Evolutionary conservation across 2,888 invertebrate genomes (phyloP).

Genomic region (Leptopilina syphax): DNA sequence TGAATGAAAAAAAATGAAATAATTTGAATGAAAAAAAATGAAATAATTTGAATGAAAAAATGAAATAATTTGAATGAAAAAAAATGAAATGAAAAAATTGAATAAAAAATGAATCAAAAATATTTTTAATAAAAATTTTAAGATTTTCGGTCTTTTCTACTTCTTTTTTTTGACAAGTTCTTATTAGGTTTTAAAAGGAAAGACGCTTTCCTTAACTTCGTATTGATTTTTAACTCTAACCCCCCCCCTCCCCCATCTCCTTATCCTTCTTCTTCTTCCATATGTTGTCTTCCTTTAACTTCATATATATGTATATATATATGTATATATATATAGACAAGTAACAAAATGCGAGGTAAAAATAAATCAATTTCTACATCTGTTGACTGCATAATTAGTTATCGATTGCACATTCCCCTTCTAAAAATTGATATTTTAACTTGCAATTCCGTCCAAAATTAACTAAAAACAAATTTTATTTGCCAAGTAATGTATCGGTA

Average conservation of each 20-base stretch:
- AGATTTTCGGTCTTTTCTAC: background rate
- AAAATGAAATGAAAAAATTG: no score
- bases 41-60: no score
- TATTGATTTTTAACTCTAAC: constrained; percentile 13
- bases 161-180: background rate
- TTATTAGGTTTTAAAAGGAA: background rate
- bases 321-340: background rate
- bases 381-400: constrained; percentile 9
- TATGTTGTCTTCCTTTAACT: no score
- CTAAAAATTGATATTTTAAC: constrained; percentile 21
- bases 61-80: no score
- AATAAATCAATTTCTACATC: constrained; percentile 26
- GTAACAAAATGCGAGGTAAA: constrained; percentile 10
- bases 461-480: background rate
- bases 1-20: background rate
- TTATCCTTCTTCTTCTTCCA: no score
- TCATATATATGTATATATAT: no score
- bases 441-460: background rate
- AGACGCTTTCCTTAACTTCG: constrained; percentile 15
- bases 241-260: no score
- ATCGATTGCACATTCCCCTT: constrained; percentile 6
- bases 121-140: no score
- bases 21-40: no score
- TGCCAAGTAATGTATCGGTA: background rate
- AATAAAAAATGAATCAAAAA: no score